Conservation (phyloP, 2,888 invertebrate genomes). For the Aphodius sticticus region DNA sequence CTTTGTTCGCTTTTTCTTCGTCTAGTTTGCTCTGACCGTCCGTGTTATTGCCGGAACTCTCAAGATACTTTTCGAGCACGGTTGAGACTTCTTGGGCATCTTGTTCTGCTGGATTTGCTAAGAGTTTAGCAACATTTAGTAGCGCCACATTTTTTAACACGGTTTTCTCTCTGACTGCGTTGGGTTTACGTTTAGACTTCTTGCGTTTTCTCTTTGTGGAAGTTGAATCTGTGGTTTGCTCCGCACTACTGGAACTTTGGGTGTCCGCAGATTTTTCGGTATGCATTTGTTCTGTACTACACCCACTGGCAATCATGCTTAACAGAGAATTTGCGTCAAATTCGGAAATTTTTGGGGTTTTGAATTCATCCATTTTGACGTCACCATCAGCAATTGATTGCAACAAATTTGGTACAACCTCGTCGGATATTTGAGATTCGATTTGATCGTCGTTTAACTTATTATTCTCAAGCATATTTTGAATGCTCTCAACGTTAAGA, state of each 20-base stretch:
- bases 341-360: too few species aligned
- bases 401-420: too few species aligned
- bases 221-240: neutral
- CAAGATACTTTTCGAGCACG: conserved; percentile 44
- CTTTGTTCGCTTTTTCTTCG: neutral
- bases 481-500: neutral
- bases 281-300: too few species aligned
- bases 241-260: too few species aligned
- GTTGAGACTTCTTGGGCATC: conserved; percentile 38
- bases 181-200: neutral
- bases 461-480: neutral
- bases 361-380: too few species aligned
- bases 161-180: neutral
- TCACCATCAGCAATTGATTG: too few species aligned
- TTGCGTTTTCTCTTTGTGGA: neutral
- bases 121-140: conserved; percentile 48
- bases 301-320: too few species aligned
- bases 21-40: neutral
- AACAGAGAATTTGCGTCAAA: too few species aligned
- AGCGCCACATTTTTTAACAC: conserved; percentile 52
- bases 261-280: too few species aligned
- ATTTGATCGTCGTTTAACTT: neutral
- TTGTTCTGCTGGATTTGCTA: conserved; percentile 32
- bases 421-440: too few species aligned
- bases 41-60: conserved; percentile 17